These are phyloP conservation scores for Galerucella pusilla DNA, from an alignment of 2,888 invertebrate species.

Conservation along the genomic window DNA sequence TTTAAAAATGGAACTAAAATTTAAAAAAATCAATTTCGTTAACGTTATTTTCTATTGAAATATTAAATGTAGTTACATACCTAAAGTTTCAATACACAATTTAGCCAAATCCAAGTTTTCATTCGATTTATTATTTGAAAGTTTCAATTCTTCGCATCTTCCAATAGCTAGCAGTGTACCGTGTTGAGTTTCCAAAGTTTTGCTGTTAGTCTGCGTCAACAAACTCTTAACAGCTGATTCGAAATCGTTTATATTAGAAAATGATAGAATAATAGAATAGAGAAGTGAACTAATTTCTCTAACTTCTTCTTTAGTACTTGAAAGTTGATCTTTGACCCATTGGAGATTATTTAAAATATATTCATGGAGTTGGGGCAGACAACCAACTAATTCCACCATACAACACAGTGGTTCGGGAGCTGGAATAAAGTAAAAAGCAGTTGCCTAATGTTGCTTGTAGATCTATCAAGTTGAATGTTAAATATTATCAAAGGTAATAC, in stretches of 20 bases:
- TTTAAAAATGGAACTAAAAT: slow-evolving; percentile 73
- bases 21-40: slow-evolving; percentile 17
- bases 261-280: slow-evolving; percentile 76
- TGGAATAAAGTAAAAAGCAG: slow-evolving; percentile 55
- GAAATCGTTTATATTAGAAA: slow-evolving; percentile 70
- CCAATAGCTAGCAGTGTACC: slow-evolving; percentile 81
- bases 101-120: slow-evolving; percentile 71
- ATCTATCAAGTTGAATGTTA: too few relatives aligned
- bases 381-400: slow-evolving; percentile 86
- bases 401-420: slow-evolving; percentile 77
- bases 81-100: slow-evolving; percentile 63
- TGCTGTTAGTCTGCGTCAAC: slow-evolving; percentile 67
- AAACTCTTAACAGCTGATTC: slow-evolving; percentile 70
- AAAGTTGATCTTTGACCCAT: slow-evolving; percentile 73
- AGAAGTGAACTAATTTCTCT: slow-evolving; percentile 79
- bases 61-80: slow-evolving; percentile 28
- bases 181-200: slow-evolving; percentile 80
- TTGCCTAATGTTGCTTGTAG: not conserved
- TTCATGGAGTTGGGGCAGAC: slow-evolving; percentile 77
- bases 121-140: slow-evolving; percentile 60
- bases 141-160: slow-evolving; percentile 76
- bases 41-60: too few relatives aligned
- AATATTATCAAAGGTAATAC: too few relatives aligned
- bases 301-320: slow-evolving; percentile 80
- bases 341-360: slow-evolving; percentile 73